Evolutionary conservation across 2,797 vertebrate genomes (phyloP), one percentile per base, ranked within the genome.

Genomic region (Chaetodon trifasciatus): DNA sequence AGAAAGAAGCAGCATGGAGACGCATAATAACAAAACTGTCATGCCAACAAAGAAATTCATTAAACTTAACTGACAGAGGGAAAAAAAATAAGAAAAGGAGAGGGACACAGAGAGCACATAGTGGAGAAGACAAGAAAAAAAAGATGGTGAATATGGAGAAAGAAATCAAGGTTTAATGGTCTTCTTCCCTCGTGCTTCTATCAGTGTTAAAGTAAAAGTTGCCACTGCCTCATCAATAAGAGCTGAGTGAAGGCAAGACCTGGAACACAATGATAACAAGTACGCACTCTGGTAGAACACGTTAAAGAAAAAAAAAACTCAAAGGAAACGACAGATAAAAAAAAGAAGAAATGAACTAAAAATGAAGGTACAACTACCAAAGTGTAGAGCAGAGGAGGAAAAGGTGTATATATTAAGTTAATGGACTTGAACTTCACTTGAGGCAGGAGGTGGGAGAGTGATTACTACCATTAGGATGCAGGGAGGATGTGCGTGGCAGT

Each of bases 361-460:
- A 89, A 72, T 77, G 55, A 89, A 84, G 82, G 86, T 75, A 74
- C 63, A 70, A 65, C 47, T 71, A 47, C 63, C 44, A 81, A 73
- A 86, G 81, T 80, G 85, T 47, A 70, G 74, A 66, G 70, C 53
- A 28, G 74, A 71, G 47, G 58, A 81, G 79, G 66, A 84, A 83
- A 79, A 74, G 70, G 76, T 75, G 87, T 76, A 83, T 88, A 89
- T 82, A 82, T 89, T 88, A 88, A 85, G 66, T 85, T 92, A 92
- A 91, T 92, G 89, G 89, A 89, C 80, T 86, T 90, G 89, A 89
- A 92, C 89, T 92, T 93, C 87, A 90, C 86, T 89, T 81, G 80
- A 82, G 77, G 83, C 83, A 76, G 83, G 44, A 81, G 81, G 76
- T 64, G 78, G 68, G 65, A 67, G 76, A 90, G 74, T 85, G 89